Evolutionary conservation across 2,888 invertebrate genomes (phyloP), one percentile per base, ranked within the genome.

Genomic region (Chaitophorus viminalis): DNA sequence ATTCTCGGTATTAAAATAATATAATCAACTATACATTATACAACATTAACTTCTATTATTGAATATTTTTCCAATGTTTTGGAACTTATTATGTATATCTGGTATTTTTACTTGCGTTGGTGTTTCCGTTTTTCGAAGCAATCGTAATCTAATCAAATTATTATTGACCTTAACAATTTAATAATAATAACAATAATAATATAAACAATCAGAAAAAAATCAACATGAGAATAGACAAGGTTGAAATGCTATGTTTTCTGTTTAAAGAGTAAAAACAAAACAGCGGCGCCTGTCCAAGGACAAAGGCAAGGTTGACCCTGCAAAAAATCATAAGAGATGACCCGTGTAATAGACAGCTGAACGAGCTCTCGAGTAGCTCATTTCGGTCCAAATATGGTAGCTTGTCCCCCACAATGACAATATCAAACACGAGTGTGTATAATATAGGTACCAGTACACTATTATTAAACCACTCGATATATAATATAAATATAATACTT

Each of bases 351-450:
- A 85, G 78, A 78, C 86, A 31, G 72, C 72, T 18, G 83, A 60
- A 75, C 83, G 39, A 36, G 60, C 79, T 79, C 29, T 60, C 1
- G 60, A 74, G 60, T n/a, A 60, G 86, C 39, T 54, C 6, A 87
- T 87, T 87, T 87, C 79, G 86, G 60, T 33, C 86, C 86, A 79
- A 87, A 87, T 87, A 87, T 79, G 86, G 86, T 87, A 87, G 39
- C 79, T 87, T 87, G 86, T 87, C 65, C 74, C 74, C 86, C 86
- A 74, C 86, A 79, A 60, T 25, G 79, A 87, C 74, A 74, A 87
- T 46, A 81, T 79, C 39, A 79, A 72, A 79, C 60, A 74, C 60
- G 21, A 79, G 54, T 39, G 72, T 9, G 60, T 39, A 29, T 29
- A n/a, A 21, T 60, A 65, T n/a, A n/a, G n/a, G n/a, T 60, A 29